These are phyloP conservation scores for Lagopus muta DNA, from an alignment of 2,113 vertebrate genomes.

Conservation along the genomic window DNA sequence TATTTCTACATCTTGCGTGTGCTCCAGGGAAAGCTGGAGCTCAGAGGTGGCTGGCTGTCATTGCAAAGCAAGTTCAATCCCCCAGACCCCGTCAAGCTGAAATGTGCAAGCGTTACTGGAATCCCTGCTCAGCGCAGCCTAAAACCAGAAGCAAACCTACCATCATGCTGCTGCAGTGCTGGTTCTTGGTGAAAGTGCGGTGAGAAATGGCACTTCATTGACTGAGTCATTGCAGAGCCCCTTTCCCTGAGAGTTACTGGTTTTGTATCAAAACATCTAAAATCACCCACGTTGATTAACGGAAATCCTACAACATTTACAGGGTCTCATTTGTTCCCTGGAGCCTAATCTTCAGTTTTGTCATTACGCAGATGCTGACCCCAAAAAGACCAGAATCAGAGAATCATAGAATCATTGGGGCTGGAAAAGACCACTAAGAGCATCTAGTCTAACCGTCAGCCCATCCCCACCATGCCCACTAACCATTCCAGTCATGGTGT, in stretches of 20 bases:
- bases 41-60: background rate
- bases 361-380: background rate
- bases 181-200: background rate
- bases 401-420: no score
- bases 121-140: background rate
- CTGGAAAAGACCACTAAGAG: no score
- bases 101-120: background rate
- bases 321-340: background rate
- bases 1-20: background rate
- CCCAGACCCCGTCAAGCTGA: background rate
- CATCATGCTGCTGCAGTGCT: background rate
- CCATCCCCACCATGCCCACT: no score
- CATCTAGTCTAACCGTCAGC: no score
- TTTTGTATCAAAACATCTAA: background rate
- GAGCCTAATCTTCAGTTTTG: background rate
- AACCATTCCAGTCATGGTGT: background rate
- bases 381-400: background rate
- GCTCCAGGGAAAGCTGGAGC: background rate
- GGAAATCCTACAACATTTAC: background rate
- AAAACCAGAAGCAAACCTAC: background rate
- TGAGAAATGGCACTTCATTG: background rate
- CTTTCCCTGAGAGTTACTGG: background rate
- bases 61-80: background rate
- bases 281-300: conserved; percentile 25
- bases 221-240: background rate